Evolutionary conservation across 2,888 invertebrate species (phyloP), one percentile per base, ranked within the genome.

Genomic region (Criorhina ranunculi): DNA sequence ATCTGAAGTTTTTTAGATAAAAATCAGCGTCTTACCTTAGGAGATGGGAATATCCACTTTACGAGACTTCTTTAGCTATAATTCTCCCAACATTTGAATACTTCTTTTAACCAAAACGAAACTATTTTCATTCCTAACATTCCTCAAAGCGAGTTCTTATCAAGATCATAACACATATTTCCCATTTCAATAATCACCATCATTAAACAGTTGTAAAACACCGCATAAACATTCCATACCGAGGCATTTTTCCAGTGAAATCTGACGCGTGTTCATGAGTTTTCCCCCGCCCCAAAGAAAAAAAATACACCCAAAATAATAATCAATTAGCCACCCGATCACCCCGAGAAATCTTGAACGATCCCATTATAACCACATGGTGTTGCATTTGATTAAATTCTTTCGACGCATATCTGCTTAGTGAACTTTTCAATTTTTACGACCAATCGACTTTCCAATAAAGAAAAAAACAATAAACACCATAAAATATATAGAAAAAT

Each of bases 191-290:
- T 75, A 75, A 75, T 37, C 75, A 24, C 46, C 31, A 31, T 64
- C 57, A 72, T 53, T 49, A 82, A 77, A 72, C 66, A 60, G 60
- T 75, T 75, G 60, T 77, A 77, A n/a, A 82, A 66, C 67, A 62
- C 67, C 67, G n/a, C 62, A 73, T 78, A 72, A 77, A 55, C 53
- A 60, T 69, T 44, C 33, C 62, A 9, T n/a, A 17, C 24, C 51
- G n/a, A n/a, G 12, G 60, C 31, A 62, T 59, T 67, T 55, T 76
- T 76, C 59, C 51, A 66, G 59, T 59, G 76, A 67, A 76, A 76
- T 66, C 49, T 5, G 33, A 35, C 40, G 35, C 24, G 15, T 8
- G 57, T 4, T 35, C 2, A 0, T 9, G 1, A 31, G 0, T 12
- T 67, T 67, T 67, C 11, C 29, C 5, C 17, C 51, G n/a, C 17